These are phyloP conservation scores for Tuta absoluta DNA, from an alignment of 2,888 invertebrate species.

Conservation along the genomic window DNA sequence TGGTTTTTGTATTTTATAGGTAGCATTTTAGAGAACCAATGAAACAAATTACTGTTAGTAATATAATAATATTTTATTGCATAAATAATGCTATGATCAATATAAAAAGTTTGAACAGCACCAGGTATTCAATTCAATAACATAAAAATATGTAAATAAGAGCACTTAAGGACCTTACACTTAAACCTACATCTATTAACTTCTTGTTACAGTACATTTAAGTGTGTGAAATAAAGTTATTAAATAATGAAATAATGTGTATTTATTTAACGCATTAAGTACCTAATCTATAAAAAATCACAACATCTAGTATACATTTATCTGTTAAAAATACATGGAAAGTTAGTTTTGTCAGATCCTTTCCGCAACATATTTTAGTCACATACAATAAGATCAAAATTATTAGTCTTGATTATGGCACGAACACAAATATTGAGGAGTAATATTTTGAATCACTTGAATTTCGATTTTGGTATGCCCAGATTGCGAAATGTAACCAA, in stretches of 20 bases:
- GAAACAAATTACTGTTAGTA: slow-evolving; percentile 43
- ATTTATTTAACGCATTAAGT: background rate
- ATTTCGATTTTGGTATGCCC: too few relatives aligned
- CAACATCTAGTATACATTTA: too few relatives aligned
- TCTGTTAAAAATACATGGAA: slow-evolving; percentile 31
- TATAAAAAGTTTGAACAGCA: slow-evolving; percentile 18
- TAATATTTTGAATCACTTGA: too few relatives aligned
- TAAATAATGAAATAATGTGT: background rate
- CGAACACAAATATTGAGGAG: slow-evolving; percentile 16
- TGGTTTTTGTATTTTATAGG: too few relatives aligned
- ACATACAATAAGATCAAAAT: background rate
- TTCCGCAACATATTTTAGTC: background rate
- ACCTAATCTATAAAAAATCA: slow-evolving; percentile 9
- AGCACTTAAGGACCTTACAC: background rate
- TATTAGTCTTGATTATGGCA: slow-evolving; percentile 41
- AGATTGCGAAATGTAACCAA: too few relatives aligned
- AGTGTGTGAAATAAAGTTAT: slow-evolving; percentile 13
- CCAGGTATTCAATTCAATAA: slow-evolving; percentile 3
- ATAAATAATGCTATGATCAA: slow-evolving; percentile 19
- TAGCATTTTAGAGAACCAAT: slow-evolving; percentile 43
- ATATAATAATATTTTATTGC: slow-evolving; percentile 51
- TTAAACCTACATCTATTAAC: background rate
- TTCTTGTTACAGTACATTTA: slow-evolving; percentile 5
- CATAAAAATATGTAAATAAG: slow-evolving; percentile 8
- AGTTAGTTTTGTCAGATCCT: slow-evolving; percentile 12